phyloP scores from a whole-genome alignment of 2,113 vertebrate genomes.

The Paramisgurnus dabryanus region DNA sequence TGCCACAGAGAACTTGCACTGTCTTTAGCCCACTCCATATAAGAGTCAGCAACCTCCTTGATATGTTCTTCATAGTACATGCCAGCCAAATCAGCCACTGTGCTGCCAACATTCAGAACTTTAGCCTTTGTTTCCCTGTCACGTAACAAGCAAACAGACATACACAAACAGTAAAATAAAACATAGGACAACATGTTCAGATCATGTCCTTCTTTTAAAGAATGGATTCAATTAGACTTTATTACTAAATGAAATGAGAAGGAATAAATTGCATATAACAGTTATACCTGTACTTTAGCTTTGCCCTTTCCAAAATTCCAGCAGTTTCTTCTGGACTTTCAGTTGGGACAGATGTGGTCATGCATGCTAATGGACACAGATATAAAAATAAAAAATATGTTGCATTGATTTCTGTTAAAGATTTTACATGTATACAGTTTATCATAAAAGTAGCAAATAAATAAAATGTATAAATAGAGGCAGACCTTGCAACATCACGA shows the following conservation, averaged over 20 bases:
- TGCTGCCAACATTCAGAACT: conserved; percentile 30
- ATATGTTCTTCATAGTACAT: conserved; percentile 72
- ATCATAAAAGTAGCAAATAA: neutral
- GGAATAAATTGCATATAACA: neutral
- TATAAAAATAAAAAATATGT: neutral
- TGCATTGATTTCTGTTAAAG: neutral
- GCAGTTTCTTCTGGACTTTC: conserved; percentile 21
- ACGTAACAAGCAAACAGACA: conserved; percentile 40
- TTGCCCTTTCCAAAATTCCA: conserved; percentile 56
- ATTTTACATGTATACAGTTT: neutral
- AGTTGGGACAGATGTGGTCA: conserved; percentile 11
- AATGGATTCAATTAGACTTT: too few relatives aligned
- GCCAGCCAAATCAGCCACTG: conserved; percentile 21
- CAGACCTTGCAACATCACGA: conserved; percentile 68
- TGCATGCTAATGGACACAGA: conserved; percentile 54
- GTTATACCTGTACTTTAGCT: conserved; percentile 58
- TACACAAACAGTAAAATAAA: neutral
- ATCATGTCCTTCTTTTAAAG: too few relatives aligned
- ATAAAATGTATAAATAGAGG: neutral
- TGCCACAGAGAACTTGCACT: conserved; percentile 54
- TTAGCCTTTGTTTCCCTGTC: conserved; percentile 52
- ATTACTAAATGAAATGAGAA: too few relatives aligned
- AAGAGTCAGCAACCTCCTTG: conserved; percentile 56
- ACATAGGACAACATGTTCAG: neutral
- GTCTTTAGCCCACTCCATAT: conserved; percentile 60